A percentile compares a stretch with the other conserved stretches of the same genome.
These are phyloP conservation scores for Thecocarcelia acutangulata DNA, from an alignment of 2,888 invertebrate genomes.

Conservation along the genomic window DNA sequence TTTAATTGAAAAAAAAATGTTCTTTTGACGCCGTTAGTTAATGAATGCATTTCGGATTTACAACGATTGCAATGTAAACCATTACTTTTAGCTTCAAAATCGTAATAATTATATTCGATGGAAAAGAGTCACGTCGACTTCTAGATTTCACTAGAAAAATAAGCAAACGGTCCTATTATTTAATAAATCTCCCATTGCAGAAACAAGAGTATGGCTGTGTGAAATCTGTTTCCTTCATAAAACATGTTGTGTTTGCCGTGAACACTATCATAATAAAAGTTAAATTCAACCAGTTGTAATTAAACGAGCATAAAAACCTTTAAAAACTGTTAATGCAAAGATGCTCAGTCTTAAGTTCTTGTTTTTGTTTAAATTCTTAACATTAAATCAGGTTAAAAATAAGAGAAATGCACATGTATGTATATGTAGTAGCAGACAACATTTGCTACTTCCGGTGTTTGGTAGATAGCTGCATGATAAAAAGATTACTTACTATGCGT, in stretches of 20 bases:
- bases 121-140: too few relatives aligned
- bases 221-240: conserved; percentile 59
- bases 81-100: too few relatives aligned
- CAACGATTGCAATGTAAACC: too few relatives aligned
- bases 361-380: conserved; percentile 17
- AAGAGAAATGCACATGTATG: conserved; percentile 48
- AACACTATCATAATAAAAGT: conserved; percentile 32
- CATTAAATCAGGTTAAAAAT: conserved; percentile 42
- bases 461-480: conserved; percentile 24
- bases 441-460: conserved; percentile 68
- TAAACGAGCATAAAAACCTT: conserved; percentile 34
- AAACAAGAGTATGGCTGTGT: neutral
- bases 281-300: conserved; percentile 41
- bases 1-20: too few relatives aligned
- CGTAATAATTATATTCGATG: too few relatives aligned
- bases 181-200: too few relatives aligned
- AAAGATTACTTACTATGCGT: conserved; percentile 22
- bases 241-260: conserved; percentile 44
- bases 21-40: too few relatives aligned
- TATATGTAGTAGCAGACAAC: conserved; percentile 35
- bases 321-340: conserved; percentile 39
- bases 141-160: too few relatives aligned
- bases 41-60: too few relatives aligned
- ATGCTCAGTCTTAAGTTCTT: neutral
- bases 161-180: too few relatives aligned